These are phyloP conservation scores for Rostratula benghalensis DNA, from an alignment of 2,113 vertebrate species.

Conservation along the genomic window DNA sequence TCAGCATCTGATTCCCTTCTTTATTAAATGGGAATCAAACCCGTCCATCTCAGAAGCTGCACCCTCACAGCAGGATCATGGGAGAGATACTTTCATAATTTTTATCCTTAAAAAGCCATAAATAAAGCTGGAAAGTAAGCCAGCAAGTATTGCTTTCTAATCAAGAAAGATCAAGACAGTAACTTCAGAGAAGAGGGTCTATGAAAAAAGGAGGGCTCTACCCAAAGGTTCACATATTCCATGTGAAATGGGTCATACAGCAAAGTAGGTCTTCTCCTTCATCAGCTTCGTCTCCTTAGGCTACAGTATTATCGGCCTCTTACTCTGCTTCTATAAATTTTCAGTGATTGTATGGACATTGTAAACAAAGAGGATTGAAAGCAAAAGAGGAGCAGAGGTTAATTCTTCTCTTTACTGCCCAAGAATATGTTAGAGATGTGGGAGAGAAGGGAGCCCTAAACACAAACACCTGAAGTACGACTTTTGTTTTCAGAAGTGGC, in stretches of 20 bases:
- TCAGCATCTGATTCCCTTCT: not conserved
- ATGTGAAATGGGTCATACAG: not conserved
- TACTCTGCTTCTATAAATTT: not conserved
- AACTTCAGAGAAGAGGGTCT: not conserved
- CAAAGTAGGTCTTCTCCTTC: not conserved
- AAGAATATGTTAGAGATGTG: not conserved
- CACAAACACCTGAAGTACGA: not conserved
- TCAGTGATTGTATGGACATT: not conserved
- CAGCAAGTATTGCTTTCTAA: conserved; percentile 39
- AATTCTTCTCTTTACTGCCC: not conserved
- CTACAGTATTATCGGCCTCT: not conserved
- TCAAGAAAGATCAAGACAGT: not conserved
- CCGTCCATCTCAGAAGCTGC: conserved; percentile 1
- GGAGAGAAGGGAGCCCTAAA: not conserved
- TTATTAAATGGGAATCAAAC: conserved; percentile 42
- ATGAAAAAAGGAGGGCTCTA: not conserved
- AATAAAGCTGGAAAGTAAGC: conserved; percentile 46
- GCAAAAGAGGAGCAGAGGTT: not conserved
- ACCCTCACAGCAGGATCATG: not conserved
- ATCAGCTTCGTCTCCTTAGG: not conserved
- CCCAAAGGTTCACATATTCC: not conserved
- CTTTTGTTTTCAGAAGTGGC: not conserved
- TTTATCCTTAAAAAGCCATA: conserved; percentile 42
- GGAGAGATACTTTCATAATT: conserved; percentile 28
- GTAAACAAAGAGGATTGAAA: not conserved